phyloP scores from a whole-genome alignment of 2,888 invertebrate species.

The Caenorhabditis parvicauda region DNA sequence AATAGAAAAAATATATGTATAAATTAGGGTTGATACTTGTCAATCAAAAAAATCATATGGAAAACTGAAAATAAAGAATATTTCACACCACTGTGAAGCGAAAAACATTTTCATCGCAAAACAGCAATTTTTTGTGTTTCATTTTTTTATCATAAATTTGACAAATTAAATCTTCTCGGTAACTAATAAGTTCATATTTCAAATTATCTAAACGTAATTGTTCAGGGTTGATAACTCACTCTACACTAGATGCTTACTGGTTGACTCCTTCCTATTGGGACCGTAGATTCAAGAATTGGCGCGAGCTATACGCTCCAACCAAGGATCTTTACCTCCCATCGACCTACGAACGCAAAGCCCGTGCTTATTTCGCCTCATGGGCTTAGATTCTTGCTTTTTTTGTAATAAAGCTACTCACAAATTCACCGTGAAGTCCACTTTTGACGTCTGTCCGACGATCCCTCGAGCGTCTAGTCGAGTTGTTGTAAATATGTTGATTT shows the following conservation, averaged over 20 bases:
- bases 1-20: too few species aligned
- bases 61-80: too few species aligned
- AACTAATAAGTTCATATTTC: not conserved
- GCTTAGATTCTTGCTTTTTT: conserved; percentile 10
- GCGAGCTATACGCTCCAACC: conserved; percentile 37
- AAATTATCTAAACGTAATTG: not conserved
- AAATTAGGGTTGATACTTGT: too few species aligned
- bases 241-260: conserved; percentile 50
- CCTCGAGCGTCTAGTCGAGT: conserved; percentile 39
- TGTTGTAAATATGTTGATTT: conserved; percentile 35
- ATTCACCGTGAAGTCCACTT: conserved; percentile 11
- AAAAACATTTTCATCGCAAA: too few species aligned
- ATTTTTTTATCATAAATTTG: not conserved
- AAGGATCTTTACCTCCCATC: conserved; percentile 33
- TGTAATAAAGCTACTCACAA: not conserved
- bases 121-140: too few species aligned
- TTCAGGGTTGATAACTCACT: conserved; percentile 44
- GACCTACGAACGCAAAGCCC: conserved; percentile 42
- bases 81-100: too few species aligned
- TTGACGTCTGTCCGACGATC: conserved; percentile 45
- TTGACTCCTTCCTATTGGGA: conserved; percentile 52
- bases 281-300: conserved; percentile 46
- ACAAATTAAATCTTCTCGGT: not conserved
- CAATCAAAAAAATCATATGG: too few species aligned
- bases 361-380: conserved; percentile 44